Base-by-base conservation (phyloP, 2,888 invertebrate genomes). In the Agonum fuliginosum region DNA sequence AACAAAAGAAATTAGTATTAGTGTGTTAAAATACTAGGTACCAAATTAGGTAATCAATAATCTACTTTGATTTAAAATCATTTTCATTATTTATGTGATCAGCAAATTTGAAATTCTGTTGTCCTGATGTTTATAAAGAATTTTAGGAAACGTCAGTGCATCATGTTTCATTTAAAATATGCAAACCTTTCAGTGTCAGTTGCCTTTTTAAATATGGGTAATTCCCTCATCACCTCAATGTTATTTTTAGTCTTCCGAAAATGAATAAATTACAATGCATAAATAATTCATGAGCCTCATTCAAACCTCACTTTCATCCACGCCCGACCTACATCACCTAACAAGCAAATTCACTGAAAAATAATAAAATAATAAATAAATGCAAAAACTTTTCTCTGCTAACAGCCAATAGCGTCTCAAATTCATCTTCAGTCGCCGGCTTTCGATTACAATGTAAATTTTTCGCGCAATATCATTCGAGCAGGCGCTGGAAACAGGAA, bases 391-490 rank as follows among this genome's bases (percentile, higher is more conserved):
- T n/a, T n/a, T 20, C 14, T 20, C 8, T 48, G 48, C 37, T 37
- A 37, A 37, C 37, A 37, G 8, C 37, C 37, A 37, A 37, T 37
- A 48, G 3, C 19, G 17, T 58, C 24, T 12, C 58, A 27, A 27
- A 58, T 58, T 58, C 58, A 58, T 58, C 14, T 58, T 58, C 48
- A 27, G 27, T 30, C 14, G 58, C 22, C 4, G 14, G 30, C 17
- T 58, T 58, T 58, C 58, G 58, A 58, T 58, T 58, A 58, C 30
- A 14, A 58, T 58, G 58, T 58, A 58, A 58, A 58, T 58, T 58
- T 58, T 58, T 58, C 48, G 58, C 58, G 14, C 58, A 58, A 30
- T 58, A 14, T 58, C 58, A 58, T 14, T 27, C 34, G 5, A 5
- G 12, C 14, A 46, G 19, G 20, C 20, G 48, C 20, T 10, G 48